Evolutionary conservation across 2,113 vertebrate species (phyloP), one percentile per base, ranked within the genome.

Genomic region (Nanorana parkeri): DNA sequence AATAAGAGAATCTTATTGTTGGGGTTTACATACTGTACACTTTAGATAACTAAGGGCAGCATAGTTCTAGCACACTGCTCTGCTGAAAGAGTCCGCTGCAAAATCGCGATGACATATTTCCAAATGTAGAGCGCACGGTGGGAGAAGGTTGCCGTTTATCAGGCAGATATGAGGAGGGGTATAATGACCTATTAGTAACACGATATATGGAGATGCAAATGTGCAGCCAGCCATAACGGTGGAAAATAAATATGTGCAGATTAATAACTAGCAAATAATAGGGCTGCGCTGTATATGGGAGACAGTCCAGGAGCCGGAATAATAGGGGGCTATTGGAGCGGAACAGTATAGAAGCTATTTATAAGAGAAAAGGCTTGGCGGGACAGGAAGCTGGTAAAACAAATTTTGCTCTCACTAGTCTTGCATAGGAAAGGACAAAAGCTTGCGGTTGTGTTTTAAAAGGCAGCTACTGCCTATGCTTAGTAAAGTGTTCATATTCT

Each of bases 191-290:
- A 74, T 74, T 74, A 74, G 71, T 74, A 74, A 74, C 54, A 55
- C 26, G 71, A 74, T 60, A 55, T 74, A 74, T 58, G 71, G 71
- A 74, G 71, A 74, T 74, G 71, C 71, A 74, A 74, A 74, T 58
- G 71, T 58, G 71, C 71, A 36, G 11, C 54, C 8, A 74, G 55
- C 54, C 71, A 60, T 17, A 74, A 74, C 71, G 26, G 36, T 58
- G 56, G 71, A 74, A 74, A 74, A 74, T 74, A 74, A 74, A 60
- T 74, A 74, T 74, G 71, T 60, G 71, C 71, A 15, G 71, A 74
- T 74, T 74, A 74, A 74, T 74, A 74, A 74, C 17, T 32, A 55
- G 32, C 71, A 74, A 32, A 58, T 74, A 74, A 74, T 60, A 74
- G 71, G 55, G 58, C 19, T 28, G 11, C 26, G 58, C 54, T 28